Percentiles rank a stretch among this genome's conserved stretches.
Conservation (phyloP, 2,888 invertebrate genomes). For the Quadroppia sp. region DNA sequence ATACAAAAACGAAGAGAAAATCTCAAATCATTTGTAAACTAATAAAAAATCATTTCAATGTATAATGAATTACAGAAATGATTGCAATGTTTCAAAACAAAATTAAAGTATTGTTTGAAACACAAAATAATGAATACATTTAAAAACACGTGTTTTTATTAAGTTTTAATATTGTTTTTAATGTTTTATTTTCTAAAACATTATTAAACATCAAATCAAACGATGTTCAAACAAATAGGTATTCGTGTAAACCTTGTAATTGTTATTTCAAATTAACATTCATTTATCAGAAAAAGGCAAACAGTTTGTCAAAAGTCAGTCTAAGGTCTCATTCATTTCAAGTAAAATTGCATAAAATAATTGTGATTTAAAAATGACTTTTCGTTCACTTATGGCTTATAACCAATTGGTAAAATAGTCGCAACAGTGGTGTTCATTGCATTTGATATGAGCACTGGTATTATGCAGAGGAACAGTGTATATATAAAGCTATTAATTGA, state of each 20-base stretch:
- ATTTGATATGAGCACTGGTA: background rate
- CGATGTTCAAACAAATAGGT: background rate
- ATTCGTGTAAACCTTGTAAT: constrained; percentile 1
- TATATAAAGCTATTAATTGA: background rate
- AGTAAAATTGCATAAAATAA: constrained; percentile 19
- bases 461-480: background rate
- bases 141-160: constrained; percentile 25
- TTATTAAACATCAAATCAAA: constrained; percentile 6
- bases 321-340: constrained; percentile 1
- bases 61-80: background rate
- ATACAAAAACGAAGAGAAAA: too few species aligned
- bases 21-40: background rate
- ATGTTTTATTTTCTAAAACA: constrained; percentile 1
- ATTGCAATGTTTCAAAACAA: background rate
- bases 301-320: background rate
- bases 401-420: constrained; percentile 14
- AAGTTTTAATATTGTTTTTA: constrained; percentile 23
- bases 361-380: constrained; percentile 18
- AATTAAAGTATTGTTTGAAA: background rate
- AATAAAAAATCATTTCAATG: background rate
- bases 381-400: constrained; percentile 10
- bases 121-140: background rate
- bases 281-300: background rate
- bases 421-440: background rate
- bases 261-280: constrained; percentile 21